Evolutionary conservation across 2,797 vertebrate genomes (phyloP), one percentile per base, ranked within the genome.

Genomic region (Manis crassicaudata): DNA sequence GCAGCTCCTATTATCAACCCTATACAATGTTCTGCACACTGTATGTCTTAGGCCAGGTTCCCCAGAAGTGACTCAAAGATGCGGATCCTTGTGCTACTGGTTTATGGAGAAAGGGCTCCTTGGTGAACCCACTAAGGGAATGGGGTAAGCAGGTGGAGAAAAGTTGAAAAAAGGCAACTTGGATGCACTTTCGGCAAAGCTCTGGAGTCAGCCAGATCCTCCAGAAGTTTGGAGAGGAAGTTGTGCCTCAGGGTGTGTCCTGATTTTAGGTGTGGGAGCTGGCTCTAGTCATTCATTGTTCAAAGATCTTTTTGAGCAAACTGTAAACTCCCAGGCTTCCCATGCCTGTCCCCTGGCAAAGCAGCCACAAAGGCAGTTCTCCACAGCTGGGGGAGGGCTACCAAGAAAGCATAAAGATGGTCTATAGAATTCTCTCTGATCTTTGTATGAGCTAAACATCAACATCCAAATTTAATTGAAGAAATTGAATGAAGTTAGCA

Each of bases 81-180:
- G 54, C 73, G 21, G 37, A 79, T 83, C n/a, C n/a, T 86, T 68
- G 2, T 56, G n/a, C 16, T 58, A 29, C 35, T 68, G 43, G 70
- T 73, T 80, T 50, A 82, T 40, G 43, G 46, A 54, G 67, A 88
- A 68, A 72, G 17, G 11, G 3, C 1, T 68, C 32, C 25, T 32
- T 3, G 10, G 35, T 13, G 37, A 88, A 37, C 32, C 12, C 37
- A 56, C 7, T 32, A 50, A 58, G 35, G 67, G 20, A 35, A 18
- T 43, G 5, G 11, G 23, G 4, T n/a, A 77, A 76, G 27, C 3
- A 11, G 27, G 3, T 1, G n/a, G 6, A 7, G 2, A 17, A 46
- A 67, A 58, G 4, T 37, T 4, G 52, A n/a, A 70, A 5, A n/a
- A 56, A 62, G 5, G 5, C 10, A 35, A 87, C 18, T 7, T 1